Percentiles rank a stretch among this genome's conserved stretches.
Conservation (phyloP, 2,888 invertebrate species). For the Agrochola lota region DNA sequence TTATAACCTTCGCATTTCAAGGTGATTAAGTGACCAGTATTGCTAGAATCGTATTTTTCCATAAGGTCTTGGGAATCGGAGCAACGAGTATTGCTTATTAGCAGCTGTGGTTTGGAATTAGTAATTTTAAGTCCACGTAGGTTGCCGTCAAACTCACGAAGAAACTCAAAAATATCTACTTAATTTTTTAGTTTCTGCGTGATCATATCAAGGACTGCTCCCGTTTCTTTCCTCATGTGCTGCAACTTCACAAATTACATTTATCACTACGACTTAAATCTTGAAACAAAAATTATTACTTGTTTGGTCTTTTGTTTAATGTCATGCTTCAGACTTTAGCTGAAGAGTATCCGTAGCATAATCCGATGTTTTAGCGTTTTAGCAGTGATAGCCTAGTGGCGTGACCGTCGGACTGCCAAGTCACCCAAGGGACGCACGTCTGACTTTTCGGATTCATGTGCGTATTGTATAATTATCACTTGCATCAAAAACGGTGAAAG, state of each 20-base stretch:
- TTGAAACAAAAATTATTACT: background rate
- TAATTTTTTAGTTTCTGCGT: background rate
- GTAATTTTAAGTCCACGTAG: background rate
- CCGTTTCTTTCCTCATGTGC: too few species aligned
- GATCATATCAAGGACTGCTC: background rate
- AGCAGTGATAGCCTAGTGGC: too few species aligned
- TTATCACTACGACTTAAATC: background rate
- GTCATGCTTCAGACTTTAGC: background rate
- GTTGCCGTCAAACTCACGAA: background rate
- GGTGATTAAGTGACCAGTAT: slow-evolving; percentile 21
- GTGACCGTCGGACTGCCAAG: too few species aligned
- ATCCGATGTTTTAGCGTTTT: too few species aligned
- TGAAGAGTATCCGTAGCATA: too few species aligned
- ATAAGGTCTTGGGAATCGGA: slow-evolving; percentile 30
- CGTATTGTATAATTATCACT: too few species aligned
- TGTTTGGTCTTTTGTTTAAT: background rate
- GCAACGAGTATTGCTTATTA: slow-evolving; percentile 3
- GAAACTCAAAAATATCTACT: too few species aligned
- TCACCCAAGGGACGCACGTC: too few species aligned
- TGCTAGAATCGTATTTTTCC: slow-evolving; percentile 20
- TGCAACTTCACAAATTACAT: too few species aligned
- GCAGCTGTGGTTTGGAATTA: slow-evolving; percentile 34
- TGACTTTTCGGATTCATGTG: too few species aligned
- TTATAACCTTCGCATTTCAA: slow-evolving; percentile 29
- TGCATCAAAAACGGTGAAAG: too few species aligned